Conservation (phyloP, 1,140 invertebrate genomes). For the Pogonomyrmex barbatus region DNA sequence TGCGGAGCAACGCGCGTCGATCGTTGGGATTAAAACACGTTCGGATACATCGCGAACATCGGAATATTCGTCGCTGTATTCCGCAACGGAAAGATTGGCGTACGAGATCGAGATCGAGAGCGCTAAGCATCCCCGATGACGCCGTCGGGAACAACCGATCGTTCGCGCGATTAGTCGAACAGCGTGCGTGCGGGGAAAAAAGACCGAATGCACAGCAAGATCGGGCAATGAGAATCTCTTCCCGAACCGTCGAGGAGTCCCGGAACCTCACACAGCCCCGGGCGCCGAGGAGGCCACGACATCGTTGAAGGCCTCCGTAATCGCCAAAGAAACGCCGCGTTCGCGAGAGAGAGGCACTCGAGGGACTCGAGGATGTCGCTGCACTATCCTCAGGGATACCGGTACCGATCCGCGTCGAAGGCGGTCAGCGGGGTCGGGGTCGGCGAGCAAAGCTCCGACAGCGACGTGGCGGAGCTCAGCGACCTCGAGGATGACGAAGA, state of each 20-base stretch:
- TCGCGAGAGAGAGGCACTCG: conserved; percentile 16
- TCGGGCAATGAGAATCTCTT: conserved; percentile 49
- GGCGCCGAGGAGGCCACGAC: conserved; percentile 14
- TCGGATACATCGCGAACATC: neutral
- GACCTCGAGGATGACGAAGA: conserved; percentile 87
- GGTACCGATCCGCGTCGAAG: conserved; percentile 82
- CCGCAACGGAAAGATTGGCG: neutral
- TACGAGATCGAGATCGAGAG: neutral
- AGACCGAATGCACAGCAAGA: neutral
- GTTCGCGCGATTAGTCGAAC: neutral
- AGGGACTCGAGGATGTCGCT: conserved; percentile 79
- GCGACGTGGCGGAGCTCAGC: conserved; percentile 84
- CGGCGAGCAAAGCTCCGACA: conserved; percentile 82
- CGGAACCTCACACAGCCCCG: conserved; percentile 18
- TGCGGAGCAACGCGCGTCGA: neutral
- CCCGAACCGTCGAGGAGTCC: conserved; percentile 3
- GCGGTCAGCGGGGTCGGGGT: conserved; percentile 66
- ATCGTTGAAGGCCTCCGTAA: conserved; percentile 12
- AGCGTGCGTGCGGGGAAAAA: neutral
- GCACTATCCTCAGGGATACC: conserved; percentile 83
- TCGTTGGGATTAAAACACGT: neutral
- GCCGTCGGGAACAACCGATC: neutral
- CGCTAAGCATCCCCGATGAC: conserved; percentile 13
- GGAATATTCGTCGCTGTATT: neutral
- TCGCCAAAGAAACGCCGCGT: conserved; percentile 11